Evolutionary conservation across 2,888 invertebrate species (phyloP), one percentile per base, ranked within the genome.

Genomic region (Caenorhabditis sp.): DNA sequence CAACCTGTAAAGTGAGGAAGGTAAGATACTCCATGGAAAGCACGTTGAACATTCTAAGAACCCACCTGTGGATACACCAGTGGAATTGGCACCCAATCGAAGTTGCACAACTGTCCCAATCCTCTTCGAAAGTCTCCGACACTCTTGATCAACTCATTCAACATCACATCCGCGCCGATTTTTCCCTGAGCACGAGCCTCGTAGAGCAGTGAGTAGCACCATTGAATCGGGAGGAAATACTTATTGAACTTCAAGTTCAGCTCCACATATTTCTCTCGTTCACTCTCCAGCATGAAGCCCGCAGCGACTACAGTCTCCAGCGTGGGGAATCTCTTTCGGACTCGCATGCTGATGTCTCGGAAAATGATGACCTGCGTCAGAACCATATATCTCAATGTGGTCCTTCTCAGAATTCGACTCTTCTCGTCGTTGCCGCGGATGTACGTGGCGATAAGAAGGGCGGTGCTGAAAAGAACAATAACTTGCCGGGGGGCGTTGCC

Each of bases 51-150:
- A n/a, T n/a, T 22, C 5, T 8, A 12, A 38, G 2, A 44, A 14
- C 63, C 28, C 31, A 66, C 66, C 82, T 90, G 90, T 7, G 91
- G 90, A 66, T 90, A 90, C 14, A 90, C 91, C 19, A 90, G 72
- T 1, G 90, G 90, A 38, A 90, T 89, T 0, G 90, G 90, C 19
- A 91, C 89, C 88, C 88, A 89, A 56, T 89, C 89, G 56, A 86
- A 89, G 74, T 88, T 89, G 59, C 80, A 80, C n/a, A 89, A 72
- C 58, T 87, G 86, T 8, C 84, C 89, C 2, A 89, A 76, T 22
- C 88, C 88, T 41, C 80, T 77, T 12, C 89, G 84, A 56, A 87
- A 88, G 28, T 86, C 85, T 8, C 70, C 70, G 31, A 75, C 80
- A 35, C 72, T 69, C 73, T 88, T 88, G 64, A 88, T 86, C 22